phyloP scores from a whole-genome alignment of 2,888 invertebrate species.

The Gasteruption jaculator region DNA sequence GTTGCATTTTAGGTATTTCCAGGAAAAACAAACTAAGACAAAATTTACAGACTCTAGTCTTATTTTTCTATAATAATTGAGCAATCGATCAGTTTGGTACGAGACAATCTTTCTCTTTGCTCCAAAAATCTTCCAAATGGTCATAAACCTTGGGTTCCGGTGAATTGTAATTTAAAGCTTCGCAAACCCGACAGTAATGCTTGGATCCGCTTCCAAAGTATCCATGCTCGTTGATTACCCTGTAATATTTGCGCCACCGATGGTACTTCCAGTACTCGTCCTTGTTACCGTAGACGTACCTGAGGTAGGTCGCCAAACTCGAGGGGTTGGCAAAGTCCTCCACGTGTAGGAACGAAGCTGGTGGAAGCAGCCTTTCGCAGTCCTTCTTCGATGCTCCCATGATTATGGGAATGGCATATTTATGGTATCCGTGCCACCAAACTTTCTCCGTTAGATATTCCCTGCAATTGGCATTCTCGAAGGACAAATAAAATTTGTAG shows the following conservation, averaged over 20 bases:
- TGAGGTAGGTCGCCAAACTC: slow-evolving; percentile 56
- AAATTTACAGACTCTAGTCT: neutral
- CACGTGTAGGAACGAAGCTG: slow-evolving; percentile 61
- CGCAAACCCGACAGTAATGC: slow-evolving; percentile 64
- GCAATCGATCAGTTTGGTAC: neutral
- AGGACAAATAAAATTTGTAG: slow-evolving; percentile 67
- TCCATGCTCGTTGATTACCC: slow-evolving; percentile 64
- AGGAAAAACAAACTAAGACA: neutral
- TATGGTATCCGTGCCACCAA: slow-evolving; percentile 63
- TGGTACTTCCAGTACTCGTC: slow-evolving; percentile 54
- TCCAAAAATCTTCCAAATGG: slow-evolving; percentile 51
- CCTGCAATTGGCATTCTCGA: slow-evolving; percentile 67
- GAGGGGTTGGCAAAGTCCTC: slow-evolving; percentile 55
- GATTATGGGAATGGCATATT: slow-evolving; percentile 63
- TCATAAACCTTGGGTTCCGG: slow-evolving; percentile 47
- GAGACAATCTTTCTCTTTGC: slow-evolving; percentile 34
- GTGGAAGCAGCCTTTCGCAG: slow-evolving; percentile 58
- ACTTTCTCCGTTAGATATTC: slow-evolving; percentile 70
- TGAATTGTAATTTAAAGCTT: slow-evolving; percentile 64
- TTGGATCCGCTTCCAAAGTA: slow-evolving; percentile 60
- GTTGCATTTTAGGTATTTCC: neutral
- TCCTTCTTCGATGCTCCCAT: slow-evolving; percentile 57
- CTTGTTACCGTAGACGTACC: slow-evolving; percentile 50
- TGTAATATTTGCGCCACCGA: slow-evolving; percentile 59
- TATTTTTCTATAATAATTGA: neutral